Evolutionary conservation across 1,140 invertebrate species (phyloP).

Genomic region (Bombus waltoni): DNA sequence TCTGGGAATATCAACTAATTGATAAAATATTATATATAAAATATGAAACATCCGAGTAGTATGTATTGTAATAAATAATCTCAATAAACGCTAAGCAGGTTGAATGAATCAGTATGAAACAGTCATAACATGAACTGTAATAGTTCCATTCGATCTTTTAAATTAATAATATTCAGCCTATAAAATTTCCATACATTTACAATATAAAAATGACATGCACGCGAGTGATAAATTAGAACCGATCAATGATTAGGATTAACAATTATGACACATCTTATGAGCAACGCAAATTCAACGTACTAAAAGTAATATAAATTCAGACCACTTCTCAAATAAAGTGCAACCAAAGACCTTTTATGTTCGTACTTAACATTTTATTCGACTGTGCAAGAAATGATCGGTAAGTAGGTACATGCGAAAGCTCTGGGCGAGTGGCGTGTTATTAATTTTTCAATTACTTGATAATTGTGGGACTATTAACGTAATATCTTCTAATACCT

Average conservation of each 20-base stretch:
- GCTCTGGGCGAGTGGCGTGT: background rate
- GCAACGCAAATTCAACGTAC: background rate
- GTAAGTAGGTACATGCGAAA: background rate
- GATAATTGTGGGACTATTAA: background rate
- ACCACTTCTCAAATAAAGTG: background rate
- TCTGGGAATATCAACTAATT: too few relatives aligned
- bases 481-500: constrained; percentile 26
- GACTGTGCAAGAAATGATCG: background rate
- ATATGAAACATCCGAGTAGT: too few relatives aligned
- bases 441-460: constrained; percentile 31
- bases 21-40: too few relatives aligned
- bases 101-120: too few relatives aligned
- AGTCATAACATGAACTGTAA: background rate
- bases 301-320: background rate
- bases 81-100: background rate
- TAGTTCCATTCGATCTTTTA: background rate
- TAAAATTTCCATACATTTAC: too few relatives aligned
- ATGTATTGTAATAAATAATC: background rate
- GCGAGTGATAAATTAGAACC: background rate
- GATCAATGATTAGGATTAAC: background rate
- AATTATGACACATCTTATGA: background rate
- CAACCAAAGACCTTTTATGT: background rate
- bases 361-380: background rate
- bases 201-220: too few relatives aligned
- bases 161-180: background rate